Evolutionary conservation across 2,797 vertebrate species (phyloP).

Genomic region (Bradypodion pumilum): DNA sequence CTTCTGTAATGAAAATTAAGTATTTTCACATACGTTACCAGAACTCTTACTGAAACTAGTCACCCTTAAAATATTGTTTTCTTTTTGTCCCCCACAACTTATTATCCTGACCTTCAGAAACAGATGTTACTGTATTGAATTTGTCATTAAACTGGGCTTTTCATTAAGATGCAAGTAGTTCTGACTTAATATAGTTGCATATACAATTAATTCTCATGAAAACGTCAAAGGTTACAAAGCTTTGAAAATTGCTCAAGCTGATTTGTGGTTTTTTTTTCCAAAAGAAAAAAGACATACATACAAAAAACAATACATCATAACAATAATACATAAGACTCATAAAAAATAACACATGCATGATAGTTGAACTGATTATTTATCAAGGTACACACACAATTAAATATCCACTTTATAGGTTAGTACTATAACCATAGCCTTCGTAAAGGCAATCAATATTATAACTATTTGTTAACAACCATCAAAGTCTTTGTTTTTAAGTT

Average conservation of each 20-base stretch:
- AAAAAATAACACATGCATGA: too few species aligned
- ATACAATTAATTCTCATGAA: slow-evolving; percentile 16
- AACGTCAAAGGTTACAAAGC: background rate
- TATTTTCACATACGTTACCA: background rate
- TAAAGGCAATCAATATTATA: too few species aligned
- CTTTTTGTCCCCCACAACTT: background rate
- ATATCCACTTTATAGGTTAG: too few species aligned
- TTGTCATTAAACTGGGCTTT: slow-evolving; percentile 24
- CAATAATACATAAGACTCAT: too few species aligned
- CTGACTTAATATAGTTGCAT: background rate
- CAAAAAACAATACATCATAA: too few species aligned
- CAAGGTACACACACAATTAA: too few species aligned
- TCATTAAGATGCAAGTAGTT: background rate
- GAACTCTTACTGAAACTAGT: background rate
- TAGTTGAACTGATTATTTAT: too few species aligned
- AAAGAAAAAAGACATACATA: too few species aligned
- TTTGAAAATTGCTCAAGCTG: background rate
- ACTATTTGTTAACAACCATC: too few species aligned
- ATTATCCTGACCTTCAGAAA: background rate
- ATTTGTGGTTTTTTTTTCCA: too few species aligned
- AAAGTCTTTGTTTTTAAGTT: too few species aligned
- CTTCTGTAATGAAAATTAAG: background rate
- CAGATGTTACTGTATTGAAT: slow-evolving; percentile 10
- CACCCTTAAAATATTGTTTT: background rate
- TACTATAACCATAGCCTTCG: too few species aligned